A percentile compares a stretch with the other conserved stretches of the same genome.
Evolutionary conservation across 2,797 vertebrate genomes (phyloP).

Genomic region (Malacoctenus gilli): DNA sequence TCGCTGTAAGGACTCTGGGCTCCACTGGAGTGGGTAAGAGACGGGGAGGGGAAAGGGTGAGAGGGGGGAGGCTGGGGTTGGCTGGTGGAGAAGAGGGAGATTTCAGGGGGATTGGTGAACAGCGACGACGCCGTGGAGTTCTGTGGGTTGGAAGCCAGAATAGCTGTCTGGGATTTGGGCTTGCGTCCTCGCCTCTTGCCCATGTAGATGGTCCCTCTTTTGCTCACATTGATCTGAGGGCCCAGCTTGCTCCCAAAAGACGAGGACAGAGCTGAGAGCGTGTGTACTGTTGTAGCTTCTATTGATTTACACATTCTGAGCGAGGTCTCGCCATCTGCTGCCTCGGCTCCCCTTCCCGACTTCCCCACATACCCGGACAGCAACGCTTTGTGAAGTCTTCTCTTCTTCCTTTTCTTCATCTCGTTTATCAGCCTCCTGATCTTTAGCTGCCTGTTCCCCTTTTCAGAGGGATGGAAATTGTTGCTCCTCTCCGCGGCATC

Average conservation of each 20-base stretch:
- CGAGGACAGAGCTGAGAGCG: slow-evolving; percentile 92
- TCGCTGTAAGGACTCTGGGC: slow-evolving; percentile 93
- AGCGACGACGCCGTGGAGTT: slow-evolving; percentile 52
- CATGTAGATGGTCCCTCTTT: slow-evolving; percentile 99
- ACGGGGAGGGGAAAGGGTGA: slow-evolving; percentile 87
- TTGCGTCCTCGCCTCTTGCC: slow-evolving; percentile 97
- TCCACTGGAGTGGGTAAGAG: slow-evolving; percentile 87
- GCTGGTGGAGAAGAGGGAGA: slow-evolving; percentile 70
- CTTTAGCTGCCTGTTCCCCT: slow-evolving; percentile 89
- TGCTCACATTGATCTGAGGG: slow-evolving; percentile 98
- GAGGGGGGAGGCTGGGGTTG: slow-evolving; percentile 80
- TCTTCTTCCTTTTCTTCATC: slow-evolving; percentile 97
- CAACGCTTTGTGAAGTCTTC: slow-evolving; percentile 91
- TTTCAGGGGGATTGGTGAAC: slow-evolving; percentile 69
- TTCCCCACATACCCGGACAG: slow-evolving; percentile 78
- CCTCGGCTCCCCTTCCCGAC: slow-evolving; percentile 40
- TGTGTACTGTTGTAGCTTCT: slow-evolving; percentile 64
- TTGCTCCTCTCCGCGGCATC: slow-evolving; percentile 65
- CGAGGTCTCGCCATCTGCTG: slow-evolving; percentile 59
- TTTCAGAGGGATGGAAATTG: slow-evolving; percentile 70
- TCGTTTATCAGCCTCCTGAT: slow-evolving; percentile 95
- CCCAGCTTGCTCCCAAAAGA: slow-evolving; percentile 92
- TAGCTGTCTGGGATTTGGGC: slow-evolving; percentile 83
- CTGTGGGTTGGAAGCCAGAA: slow-evolving; percentile 48
- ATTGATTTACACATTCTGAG: slow-evolving; percentile 62